These are phyloP conservation scores for Limnephilus lunatus DNA, from an alignment of 2,888 invertebrate species.

Conservation along the genomic window DNA sequence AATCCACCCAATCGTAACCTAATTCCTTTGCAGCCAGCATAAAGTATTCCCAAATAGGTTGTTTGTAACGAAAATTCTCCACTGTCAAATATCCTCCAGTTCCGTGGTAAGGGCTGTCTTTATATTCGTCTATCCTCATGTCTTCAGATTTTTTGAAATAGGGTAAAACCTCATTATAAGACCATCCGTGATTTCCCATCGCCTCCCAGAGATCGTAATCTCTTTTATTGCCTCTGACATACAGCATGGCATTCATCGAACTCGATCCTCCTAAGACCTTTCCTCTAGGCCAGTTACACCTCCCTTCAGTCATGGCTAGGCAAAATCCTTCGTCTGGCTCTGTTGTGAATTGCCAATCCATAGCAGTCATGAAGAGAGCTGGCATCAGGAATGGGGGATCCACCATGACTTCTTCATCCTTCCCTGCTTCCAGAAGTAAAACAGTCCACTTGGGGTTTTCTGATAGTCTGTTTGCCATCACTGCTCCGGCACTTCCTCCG, in stretches of 20 bases:
- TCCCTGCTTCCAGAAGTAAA: conserved; percentile 88
- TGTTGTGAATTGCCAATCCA: conserved; percentile 91
- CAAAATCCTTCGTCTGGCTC: conserved; percentile 85
- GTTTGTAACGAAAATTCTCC: conserved; percentile 84
- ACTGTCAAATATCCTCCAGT: conserved; percentile 85
- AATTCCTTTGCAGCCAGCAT: conserved; percentile 83
- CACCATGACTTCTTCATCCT: conserved; percentile 83
- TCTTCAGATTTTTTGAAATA: conserved; percentile 91
- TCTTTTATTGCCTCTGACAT: conserved; percentile 87
- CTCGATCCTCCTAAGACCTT: conserved; percentile 89
- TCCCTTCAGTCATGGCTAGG: conserved; percentile 80
- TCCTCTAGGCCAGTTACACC: conserved; percentile 88
- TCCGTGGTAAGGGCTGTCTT: conserved; percentile 81
- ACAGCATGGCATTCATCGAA: conserved; percentile 93
- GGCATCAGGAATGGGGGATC: conserved; percentile 86
- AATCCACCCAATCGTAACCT: conserved; percentile 83
- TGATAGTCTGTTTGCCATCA: conserved; percentile 86
- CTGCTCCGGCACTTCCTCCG: conserved; percentile 89
- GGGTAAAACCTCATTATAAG: conserved; percentile 83
- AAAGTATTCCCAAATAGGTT: conserved; percentile 83
- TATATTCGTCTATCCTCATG: conserved; percentile 81
- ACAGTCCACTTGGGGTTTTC: conserved; percentile 86
- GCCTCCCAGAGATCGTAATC: conserved; percentile 93
- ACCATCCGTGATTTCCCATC: conserved; percentile 88
- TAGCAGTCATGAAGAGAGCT: conserved; percentile 82